Conservation (phyloP, 2,888 invertebrate species). For the Sabellastarte sp. region DNA sequence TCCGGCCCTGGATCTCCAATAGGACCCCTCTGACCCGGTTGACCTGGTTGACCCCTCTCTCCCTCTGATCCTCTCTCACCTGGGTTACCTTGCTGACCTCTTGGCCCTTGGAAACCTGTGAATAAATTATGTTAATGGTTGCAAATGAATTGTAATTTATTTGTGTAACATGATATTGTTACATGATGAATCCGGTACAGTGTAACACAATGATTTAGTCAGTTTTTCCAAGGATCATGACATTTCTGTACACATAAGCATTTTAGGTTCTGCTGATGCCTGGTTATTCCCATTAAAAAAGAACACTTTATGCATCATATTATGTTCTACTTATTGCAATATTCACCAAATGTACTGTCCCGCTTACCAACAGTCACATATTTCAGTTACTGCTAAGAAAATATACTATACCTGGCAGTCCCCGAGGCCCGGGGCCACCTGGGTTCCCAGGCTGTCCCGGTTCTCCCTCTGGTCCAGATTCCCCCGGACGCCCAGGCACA, state of each 20-base stretch:
- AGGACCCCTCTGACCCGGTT: slow-evolving; percentile 4
- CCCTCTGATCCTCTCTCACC: slow-evolving; percentile 15
- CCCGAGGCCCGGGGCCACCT: slow-evolving; percentile 11
- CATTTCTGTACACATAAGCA: too few species aligned
- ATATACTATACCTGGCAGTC: slow-evolving; percentile 12
- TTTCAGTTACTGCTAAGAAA: neutral
- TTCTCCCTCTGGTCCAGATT: slow-evolving; percentile 9
- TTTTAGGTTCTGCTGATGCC: too few species aligned
- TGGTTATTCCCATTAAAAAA: too few species aligned
- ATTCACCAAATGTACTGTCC: neutral
- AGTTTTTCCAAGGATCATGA: too few species aligned
- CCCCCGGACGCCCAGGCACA: slow-evolving; percentile 8
- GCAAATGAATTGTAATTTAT: too few species aligned
- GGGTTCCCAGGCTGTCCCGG: slow-evolving; percentile 13
- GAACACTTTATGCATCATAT: neutral
- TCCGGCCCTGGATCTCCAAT: slow-evolving; percentile 12
- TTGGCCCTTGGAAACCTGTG: slow-evolving; percentile 2
- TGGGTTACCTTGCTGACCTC: neutral
- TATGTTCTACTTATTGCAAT: neutral
- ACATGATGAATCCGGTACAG: too few species aligned
- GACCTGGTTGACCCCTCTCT: slow-evolving; percentile 9
- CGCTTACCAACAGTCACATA: slow-evolving; percentile 1
- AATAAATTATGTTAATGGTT: neutral
- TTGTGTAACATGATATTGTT: too few species aligned
- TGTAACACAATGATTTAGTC: too few species aligned